A percentile compares a stretch with the other conserved stretches of the same genome.
Conservation (phyloP, 2,797 vertebrate genomes). For the Dromococcyx pavoninus region DNA sequence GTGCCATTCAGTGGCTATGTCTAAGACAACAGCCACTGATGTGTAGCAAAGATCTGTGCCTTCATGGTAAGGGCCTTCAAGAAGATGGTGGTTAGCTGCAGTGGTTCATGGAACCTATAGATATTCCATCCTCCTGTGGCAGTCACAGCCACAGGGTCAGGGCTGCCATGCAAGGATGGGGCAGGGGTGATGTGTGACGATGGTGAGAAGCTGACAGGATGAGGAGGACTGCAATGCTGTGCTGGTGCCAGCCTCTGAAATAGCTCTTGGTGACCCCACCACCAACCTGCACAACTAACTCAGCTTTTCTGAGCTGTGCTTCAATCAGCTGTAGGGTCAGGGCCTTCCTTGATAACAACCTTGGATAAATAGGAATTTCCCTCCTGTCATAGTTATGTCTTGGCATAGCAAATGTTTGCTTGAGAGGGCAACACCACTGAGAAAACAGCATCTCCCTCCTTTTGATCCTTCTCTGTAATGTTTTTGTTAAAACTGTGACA, state of each 20-base stretch:
- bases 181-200: fast-evolving
- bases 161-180: background rate
- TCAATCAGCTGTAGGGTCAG: background rate
- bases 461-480: background rate
- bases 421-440: background rate
- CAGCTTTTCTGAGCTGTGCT: background rate
- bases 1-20: background rate
- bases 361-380: background rate
- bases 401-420: background rate
- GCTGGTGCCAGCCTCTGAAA: background rate
- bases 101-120: background rate
- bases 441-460: background rate
- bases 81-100: background rate
- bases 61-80: background rate
- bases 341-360: background rate
- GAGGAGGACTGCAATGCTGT: background rate
- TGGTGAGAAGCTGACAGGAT: background rate
- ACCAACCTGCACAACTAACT: background rate
- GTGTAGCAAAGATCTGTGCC: background rate
- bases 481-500: background rate
- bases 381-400: background rate
- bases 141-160: background rate
- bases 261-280: background rate
- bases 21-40: background rate
- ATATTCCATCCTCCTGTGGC: background rate